Percentiles rank a stretch among this genome's conserved stretches.
phyloP scores from a whole-genome alignment of 2,797 vertebrate species.

The Anabas testudineus region DNA sequence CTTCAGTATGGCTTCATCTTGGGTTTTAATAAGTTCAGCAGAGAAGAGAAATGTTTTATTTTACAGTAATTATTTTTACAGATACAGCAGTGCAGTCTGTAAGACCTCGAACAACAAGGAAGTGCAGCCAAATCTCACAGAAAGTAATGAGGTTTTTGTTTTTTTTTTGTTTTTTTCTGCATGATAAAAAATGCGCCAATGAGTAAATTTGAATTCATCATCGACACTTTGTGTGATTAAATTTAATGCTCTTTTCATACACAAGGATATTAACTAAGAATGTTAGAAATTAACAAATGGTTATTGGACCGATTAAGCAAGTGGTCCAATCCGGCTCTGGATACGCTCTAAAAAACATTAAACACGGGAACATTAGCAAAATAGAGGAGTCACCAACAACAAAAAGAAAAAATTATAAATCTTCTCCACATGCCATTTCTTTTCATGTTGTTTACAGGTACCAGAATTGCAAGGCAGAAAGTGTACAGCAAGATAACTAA shows the following conservation, averaged over 20 bases:
- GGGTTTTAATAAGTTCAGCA: conserved; percentile 2
- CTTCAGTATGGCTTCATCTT: not conserved
- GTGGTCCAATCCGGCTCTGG: not conserved
- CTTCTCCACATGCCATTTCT: not conserved
- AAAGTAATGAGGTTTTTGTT: not conserved
- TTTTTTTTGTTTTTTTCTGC: not conserved
- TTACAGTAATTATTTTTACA: not conserved
- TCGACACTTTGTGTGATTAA: not conserved
- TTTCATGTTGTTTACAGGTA: conserved; percentile 12
- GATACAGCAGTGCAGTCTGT: not conserved
- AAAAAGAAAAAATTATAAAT: conserved; percentile 18
- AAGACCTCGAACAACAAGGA: not conserved
- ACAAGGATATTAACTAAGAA: conserved; percentile 7
- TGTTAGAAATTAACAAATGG: conserved; percentile 3
- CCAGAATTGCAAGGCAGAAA: conserved; percentile 15
- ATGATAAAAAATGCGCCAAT: conserved; percentile 1
- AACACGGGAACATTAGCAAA: conserved; percentile 18
- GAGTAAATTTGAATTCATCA: not conserved
- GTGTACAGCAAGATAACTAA: conserved; percentile 36
- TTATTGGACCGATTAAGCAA: conserved; percentile 11
- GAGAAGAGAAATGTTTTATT: not conserved
- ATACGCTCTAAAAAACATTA: conserved; percentile 14
- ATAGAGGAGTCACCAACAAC: conserved; percentile 4
- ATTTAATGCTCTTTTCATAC: not conserved
- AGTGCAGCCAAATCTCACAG: not conserved